These are phyloP conservation scores for Pyrochroa serraticornis DNA, from an alignment of 2,888 invertebrate species.

Conservation along the genomic window DNA sequence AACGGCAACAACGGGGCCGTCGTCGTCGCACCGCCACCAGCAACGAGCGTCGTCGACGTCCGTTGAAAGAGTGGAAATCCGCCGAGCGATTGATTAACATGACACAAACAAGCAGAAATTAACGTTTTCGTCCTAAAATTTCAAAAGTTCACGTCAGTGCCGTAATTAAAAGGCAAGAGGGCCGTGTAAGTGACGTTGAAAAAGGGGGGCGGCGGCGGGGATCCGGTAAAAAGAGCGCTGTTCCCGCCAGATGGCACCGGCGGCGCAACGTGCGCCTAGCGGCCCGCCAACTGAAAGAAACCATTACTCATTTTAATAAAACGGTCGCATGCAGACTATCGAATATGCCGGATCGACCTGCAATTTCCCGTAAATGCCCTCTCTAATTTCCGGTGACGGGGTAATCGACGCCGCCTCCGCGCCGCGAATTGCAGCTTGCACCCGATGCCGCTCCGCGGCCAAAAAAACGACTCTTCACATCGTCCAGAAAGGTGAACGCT, in stretches of 20 bases:
- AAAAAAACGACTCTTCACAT: no score
- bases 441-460: no score
- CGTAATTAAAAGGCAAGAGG: conserved; percentile 55
- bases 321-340: conserved; percentile 53
- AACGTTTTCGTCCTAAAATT: conserved; percentile 54
- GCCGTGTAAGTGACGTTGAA: conserved; percentile 53
- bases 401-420: no score
- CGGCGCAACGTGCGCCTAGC: conserved; percentile 40
- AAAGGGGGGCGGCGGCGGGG: conserved; percentile 36
- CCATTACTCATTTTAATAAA: conserved; percentile 56
- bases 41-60: background rate
- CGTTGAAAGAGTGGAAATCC: conserved; percentile 25
- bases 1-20: background rate
- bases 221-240: conserved; percentile 51
- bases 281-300: conserved; percentile 48
- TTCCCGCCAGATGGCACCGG: conserved; percentile 55
- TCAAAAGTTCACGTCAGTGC: conserved; percentile 54
- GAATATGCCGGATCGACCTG: conserved; percentile 39
- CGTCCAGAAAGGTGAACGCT: no score
- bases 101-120: conserved; percentile 55
- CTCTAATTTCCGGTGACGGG: no score
- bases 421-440: no score
- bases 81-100: conserved; percentile 52
- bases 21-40: background rate
- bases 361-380: conserved; percentile 7